Evolutionary conservation across 2,113 vertebrate genomes (phyloP), one percentile per base, ranked within the genome.

Genomic region (Pluvialis apricaria): DNA sequence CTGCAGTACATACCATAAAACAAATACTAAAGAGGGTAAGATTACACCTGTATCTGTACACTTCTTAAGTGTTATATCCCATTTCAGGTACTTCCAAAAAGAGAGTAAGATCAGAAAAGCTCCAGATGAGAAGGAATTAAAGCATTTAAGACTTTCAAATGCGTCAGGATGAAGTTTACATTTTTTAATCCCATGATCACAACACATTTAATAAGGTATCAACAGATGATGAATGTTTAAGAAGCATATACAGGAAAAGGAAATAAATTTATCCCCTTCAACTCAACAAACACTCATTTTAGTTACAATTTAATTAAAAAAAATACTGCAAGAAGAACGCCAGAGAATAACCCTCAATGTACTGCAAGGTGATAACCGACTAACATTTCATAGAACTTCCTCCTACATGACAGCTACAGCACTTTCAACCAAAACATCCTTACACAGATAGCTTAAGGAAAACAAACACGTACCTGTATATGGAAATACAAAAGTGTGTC

Each of bases 401-500:
- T 24, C 11, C 42, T 16, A 34, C 38, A 2, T 5, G 55, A 51
- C 2, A 71, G 55, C 52, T 42, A 25, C 60, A 6, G 10, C 19
- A 31, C 57, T 22, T 51, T 8, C 12, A 88, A 72, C 14, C 29
- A 34, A n/a, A 76, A 58, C 22, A 32, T 1, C 38, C 47, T 38
- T 22, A 11, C 16, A 9, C 31, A 1, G 29, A 10, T 4, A 47
- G 29, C 55, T 36, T n/a, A 31, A 68, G n/a, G 2, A 42, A 34
- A 1, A 18, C 28, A 38, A 44, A 57, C 21, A 1, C 0, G 20
- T 18, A 38, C 19, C 34, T 34, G 42, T 29, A 2, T 4, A 31
- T 0, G 13, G 13, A 51, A 69, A 65, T 2, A n/a, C 29, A 32
- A 2, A 24, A 7, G 38, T 0, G 24, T 4, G 38, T 4, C 58